Percentiles rank a stretch among this genome's conserved stretches.
Conservation (phyloP, 2,113 vertebrate species). For the Baryphthengus martii region DNA sequence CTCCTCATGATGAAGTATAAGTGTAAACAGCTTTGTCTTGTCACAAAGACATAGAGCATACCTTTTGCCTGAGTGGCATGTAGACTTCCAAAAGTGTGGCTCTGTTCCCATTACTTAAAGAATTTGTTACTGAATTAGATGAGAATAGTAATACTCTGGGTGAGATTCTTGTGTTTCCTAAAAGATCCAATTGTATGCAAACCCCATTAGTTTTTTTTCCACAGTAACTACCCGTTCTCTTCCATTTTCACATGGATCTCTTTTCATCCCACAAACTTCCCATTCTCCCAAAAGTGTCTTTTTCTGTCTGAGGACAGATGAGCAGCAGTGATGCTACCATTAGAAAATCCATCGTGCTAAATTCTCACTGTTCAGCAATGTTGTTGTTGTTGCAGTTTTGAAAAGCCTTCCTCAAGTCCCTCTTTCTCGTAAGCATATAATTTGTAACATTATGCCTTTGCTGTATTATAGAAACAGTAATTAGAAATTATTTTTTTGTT, state of each 20-base stretch:
- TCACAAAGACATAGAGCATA: neutral
- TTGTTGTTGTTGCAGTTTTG: neutral
- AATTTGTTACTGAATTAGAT: neutral
- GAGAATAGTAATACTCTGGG: neutral
- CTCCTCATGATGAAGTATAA: neutral
- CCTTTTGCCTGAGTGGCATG: neutral
- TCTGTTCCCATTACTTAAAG: neutral
- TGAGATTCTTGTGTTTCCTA: neutral
- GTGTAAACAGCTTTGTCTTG: neutral
- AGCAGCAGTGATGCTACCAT: neutral
- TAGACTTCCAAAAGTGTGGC: neutral
- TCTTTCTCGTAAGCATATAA: neutral
- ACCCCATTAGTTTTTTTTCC: neutral
- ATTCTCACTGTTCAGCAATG: neutral
- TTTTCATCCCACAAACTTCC: neutral
- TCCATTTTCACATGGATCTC: rapidly evolving
- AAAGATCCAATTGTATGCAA: neutral
- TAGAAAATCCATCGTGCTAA: neutral
- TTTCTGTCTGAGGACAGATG: neutral
- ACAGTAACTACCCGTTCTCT: neutral
- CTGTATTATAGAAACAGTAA: neutral
- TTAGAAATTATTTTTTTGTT: neutral
- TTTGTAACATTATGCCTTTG: neutral
- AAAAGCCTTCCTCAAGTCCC: neutral
- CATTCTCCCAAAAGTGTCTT: neutral